Percentiles rank a stretch among this genome's conserved stretches.
Conservation (phyloP, 2,113 vertebrate species). For the Scomber scombrus region DNA sequence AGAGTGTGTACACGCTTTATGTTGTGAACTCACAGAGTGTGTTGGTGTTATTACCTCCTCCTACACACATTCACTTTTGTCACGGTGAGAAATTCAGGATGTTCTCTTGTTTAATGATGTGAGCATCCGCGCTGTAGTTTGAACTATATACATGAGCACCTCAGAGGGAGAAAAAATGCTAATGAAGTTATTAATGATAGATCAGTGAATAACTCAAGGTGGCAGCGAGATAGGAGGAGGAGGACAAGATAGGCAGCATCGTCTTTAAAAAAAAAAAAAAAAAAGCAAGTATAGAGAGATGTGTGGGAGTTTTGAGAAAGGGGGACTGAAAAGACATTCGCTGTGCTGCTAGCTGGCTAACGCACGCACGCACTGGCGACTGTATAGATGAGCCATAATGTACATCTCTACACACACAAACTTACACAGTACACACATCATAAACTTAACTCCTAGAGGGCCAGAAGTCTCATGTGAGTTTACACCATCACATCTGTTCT, state of each 20-base stretch:
- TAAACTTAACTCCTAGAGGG: slow-evolving; percentile 22
- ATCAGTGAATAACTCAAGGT: slow-evolving; percentile 69
- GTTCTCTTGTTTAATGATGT: slow-evolving; percentile 55
- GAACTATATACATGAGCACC: slow-evolving; percentile 55
- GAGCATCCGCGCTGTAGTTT: slow-evolving; percentile 34
- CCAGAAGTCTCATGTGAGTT: slow-evolving; percentile 37
- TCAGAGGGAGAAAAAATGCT: slow-evolving; percentile 64
- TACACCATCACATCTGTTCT: slow-evolving; percentile 35
- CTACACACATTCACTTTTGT: slow-evolving; percentile 40
- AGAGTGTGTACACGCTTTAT: slow-evolving; percentile 5
- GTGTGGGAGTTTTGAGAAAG: slow-evolving; percentile 61
- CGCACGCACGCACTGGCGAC: slow-evolving; percentile 35
- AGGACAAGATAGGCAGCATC: slow-evolving; percentile 43
- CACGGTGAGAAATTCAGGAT: slow-evolving; percentile 39
- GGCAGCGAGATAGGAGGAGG: slow-evolving; percentile 50
- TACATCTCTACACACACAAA: not conserved
- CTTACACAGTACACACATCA: slow-evolving; percentile 11
- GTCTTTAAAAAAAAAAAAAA: slow-evolving; percentile 24
- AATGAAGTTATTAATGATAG: slow-evolving; percentile 74
- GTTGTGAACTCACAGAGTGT: slow-evolving; percentile 35
- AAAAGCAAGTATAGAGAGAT: slow-evolving; percentile 1
- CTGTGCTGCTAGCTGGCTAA: slow-evolving; percentile 52
- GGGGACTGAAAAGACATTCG: slow-evolving; percentile 49
- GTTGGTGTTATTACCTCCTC: slow-evolving; percentile 42
- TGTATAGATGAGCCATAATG: slow-evolving; percentile 15